These are phyloP conservation scores for Tryphoninae sp. DNA, from an alignment of 2,888 invertebrate genomes.

Conservation along the genomic window DNA sequence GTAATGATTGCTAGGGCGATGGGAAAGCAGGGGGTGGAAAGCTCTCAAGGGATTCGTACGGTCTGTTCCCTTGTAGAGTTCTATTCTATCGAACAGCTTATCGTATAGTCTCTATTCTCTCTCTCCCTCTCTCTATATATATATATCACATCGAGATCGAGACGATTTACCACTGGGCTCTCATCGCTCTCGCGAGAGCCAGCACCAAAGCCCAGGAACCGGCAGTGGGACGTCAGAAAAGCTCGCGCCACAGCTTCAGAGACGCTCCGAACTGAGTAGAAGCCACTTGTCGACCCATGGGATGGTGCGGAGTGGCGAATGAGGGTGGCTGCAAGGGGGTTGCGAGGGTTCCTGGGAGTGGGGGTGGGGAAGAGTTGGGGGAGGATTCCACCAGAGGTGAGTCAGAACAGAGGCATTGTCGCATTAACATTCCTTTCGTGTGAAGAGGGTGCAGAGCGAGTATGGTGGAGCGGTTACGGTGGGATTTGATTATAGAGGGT, in stretches of 20 bases:
- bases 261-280: constrained; percentile 30
- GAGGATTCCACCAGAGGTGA: constrained; percentile 69
- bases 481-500: constrained; percentile 80
- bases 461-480: constrained; percentile 76
- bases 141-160: background rate
- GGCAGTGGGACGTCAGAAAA: constrained; percentile 44
- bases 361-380: constrained; percentile 45
- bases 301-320: constrained; percentile 20
- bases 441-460: constrained; percentile 76
- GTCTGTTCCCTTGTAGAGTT: background rate
- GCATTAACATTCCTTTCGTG: constrained; percentile 81
- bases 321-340: background rate
- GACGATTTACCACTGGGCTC: constrained; percentile 10
- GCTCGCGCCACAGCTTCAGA: constrained; percentile 35
- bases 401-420: constrained; percentile 80
- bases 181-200: constrained; percentile 1
- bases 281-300: constrained; percentile 52
- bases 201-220: constrained; percentile 29
- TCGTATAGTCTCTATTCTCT: background rate
- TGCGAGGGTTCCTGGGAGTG: constrained; percentile 17
- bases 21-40: constrained; percentile 58
- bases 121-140: no score
- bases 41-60: constrained; percentile 66
- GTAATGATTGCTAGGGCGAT: constrained; percentile 64
- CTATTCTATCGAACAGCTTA: background rate